These are phyloP conservation scores for Chionomys nivalis DNA, from an alignment of 2,113 vertebrate genomes.

Conservation along the genomic window DNA sequence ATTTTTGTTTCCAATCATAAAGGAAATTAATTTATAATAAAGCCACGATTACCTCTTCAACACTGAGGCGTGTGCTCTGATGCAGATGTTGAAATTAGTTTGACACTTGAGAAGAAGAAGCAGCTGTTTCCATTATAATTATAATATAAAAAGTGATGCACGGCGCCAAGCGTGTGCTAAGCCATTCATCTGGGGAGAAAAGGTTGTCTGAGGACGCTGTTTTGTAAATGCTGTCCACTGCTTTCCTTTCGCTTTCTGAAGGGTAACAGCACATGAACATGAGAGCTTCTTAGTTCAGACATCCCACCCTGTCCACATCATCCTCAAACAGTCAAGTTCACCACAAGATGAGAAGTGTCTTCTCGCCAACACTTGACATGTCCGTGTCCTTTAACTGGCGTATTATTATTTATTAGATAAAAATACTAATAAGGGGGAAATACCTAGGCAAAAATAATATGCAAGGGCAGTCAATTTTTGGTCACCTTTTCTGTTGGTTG, in stretches of 20 bases:
- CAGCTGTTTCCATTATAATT: constrained; percentile 19
- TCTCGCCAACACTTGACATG: neutral
- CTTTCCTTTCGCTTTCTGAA: constrained; percentile 54
- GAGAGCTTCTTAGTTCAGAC: neutral
- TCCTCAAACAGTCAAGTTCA: neutral
- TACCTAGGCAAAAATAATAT: neutral
- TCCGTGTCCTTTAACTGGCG: neutral
- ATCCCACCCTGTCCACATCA: accelerated
- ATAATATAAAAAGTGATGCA: neutral
- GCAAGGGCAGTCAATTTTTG: neutral
- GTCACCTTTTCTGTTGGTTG: constrained; percentile 7
- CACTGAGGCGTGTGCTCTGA: constrained; percentile 1
- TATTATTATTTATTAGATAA: neutral
- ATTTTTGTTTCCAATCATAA: constrained; percentile 60
- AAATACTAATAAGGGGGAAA: neutral
- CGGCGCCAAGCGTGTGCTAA: neutral
- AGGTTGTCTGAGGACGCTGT: constrained; percentile 23
- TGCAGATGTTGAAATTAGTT: constrained; percentile 42
- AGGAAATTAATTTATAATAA: constrained; percentile 50
- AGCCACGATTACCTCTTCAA: constrained; percentile 8
- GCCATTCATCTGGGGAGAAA: neutral
- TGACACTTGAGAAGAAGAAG: constrained; percentile 40
- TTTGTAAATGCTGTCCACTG: neutral
- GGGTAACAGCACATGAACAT: neutral
- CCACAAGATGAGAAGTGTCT: neutral